A percentile compares a stretch with the other conserved stretches of the same genome.
These are phyloP conservation scores for Pentalonia nigronervosa DNA, from an alignment of 1,140 invertebrate genomes.

Conservation along the genomic window DNA sequence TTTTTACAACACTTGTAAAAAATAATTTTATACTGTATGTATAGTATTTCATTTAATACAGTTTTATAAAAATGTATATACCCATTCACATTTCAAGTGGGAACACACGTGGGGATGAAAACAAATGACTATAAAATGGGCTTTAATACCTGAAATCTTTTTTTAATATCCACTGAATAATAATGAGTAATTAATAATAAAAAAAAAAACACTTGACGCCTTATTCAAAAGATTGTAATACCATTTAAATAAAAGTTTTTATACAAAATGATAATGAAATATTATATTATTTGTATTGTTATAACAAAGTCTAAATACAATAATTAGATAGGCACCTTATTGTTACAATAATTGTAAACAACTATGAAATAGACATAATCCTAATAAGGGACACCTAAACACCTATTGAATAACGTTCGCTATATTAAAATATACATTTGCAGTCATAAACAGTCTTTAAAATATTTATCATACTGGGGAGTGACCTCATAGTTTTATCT, in stretches of 20 bases:
- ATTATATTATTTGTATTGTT: neutral
- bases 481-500: too few species aligned
- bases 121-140: neutral
- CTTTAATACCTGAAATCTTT: neutral
- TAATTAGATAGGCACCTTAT: neutral
- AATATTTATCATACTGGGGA: too few species aligned
- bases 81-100: too few species aligned
- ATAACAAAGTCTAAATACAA: neutral
- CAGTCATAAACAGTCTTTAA: too few species aligned
- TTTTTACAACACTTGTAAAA: too few species aligned
- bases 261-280: neutral
- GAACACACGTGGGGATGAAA: neutral
- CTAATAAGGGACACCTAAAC: too few species aligned
- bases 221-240: neutral
- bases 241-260: neutral
- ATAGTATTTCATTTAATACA: too few species aligned
- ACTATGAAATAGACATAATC: too few species aligned
- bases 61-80: too few species aligned
- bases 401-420: too few species aligned
- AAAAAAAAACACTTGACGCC: neutral
- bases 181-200: neutral
- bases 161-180: neutral
- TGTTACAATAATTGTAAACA: neutral
- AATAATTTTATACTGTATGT: too few species aligned
- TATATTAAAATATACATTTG: too few species aligned